Evolutionary conservation across 2,888 invertebrate species (phyloP), one percentile per base, ranked within the genome.

Genomic region (Tanytarsus gracilentus): DNA sequence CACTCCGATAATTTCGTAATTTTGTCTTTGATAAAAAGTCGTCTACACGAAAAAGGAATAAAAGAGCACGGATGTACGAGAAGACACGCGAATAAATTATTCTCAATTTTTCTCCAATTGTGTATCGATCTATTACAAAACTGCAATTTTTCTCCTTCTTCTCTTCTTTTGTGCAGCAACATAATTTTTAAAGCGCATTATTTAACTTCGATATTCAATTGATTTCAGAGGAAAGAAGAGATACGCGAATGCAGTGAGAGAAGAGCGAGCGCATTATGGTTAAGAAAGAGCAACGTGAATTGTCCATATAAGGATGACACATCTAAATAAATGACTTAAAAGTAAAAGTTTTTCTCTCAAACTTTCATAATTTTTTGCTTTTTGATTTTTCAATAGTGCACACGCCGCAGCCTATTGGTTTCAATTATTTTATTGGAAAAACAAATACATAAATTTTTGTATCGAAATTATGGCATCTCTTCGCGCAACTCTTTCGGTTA

Each of bases 251-350:
- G n/a, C 39, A 44, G 44, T 18, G 23, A 18, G 16, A 23, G 23
- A 44, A 44, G 44, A 18, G 16, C 18, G 23, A 44, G 44, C 18
- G 55, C 55, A 56, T 56, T 56, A 39, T 56, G 36, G 55, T 25
- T 25, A 55, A 55, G 55, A 55, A 33, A 56, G 27, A 23, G 23
- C 55, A 48, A 58, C 58, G 21, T 58, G 58, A 58, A 58, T 58
- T 39, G 40, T 40, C 53, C 58, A 58, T 58, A 58, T 48, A 58
- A 44, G 58, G 58, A 58, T 58, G 58, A 58, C 58, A n/a, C n/a
- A 58, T 58, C 58, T 58, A 58, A 58, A 58, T 58, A 58, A 58
- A 48, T 58, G 44, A 58, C 40, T 58, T 58, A 48, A 58, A 44
- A 58, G 58, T 58, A 58, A 58, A 58, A 58, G 58, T 58, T 49